These are phyloP conservation scores for Eupsilia transversa DNA, from an alignment of 2,888 invertebrate genomes.

Conservation along the genomic window DNA sequence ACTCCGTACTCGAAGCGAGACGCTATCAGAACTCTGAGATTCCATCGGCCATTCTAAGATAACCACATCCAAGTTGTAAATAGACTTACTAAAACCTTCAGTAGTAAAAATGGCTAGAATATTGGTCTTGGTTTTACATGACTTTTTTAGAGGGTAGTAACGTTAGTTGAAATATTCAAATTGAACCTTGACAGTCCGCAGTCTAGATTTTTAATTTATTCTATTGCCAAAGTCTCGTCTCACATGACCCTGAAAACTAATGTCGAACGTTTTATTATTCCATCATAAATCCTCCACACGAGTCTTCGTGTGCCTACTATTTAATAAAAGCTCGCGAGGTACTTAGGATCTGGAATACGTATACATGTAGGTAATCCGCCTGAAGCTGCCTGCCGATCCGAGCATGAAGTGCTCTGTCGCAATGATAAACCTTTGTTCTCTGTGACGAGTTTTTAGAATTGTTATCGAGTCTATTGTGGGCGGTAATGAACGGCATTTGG, in stretches of 20 bases:
- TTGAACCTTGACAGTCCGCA: neutral
- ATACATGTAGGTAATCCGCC: conserved; percentile 44
- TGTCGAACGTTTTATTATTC: neutral
- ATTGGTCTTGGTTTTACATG: neutral
- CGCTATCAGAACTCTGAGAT: conserved; percentile 1
- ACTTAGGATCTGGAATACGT: conserved; percentile 36
- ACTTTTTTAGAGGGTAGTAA: neutral
- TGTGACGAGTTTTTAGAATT: conserved; percentile 83
- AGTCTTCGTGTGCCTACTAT: conserved; percentile 5
- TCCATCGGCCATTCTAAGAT: conserved; percentile 6
- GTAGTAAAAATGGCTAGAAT: neutral
- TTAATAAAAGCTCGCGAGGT: conserved; percentile 41
- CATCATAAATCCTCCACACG: conserved; percentile 30
- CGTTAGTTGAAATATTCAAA: neutral
- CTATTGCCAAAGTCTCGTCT: neutral
- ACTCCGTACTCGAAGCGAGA: neutral
- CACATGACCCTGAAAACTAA: conserved; percentile 8
- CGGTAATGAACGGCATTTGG: conserved; percentile 81
- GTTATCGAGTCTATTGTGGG: conserved; percentile 83
- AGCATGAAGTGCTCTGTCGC: conserved; percentile 71
- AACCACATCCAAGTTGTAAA: neutral
- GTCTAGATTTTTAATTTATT: conserved; percentile 13
- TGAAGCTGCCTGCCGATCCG: conserved; percentile 61
- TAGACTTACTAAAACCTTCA: conserved; percentile 3
- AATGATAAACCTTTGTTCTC: conserved; percentile 76